These are phyloP conservation scores for Spondyliosoma cantharus DNA, from an alignment of 2,797 vertebrate genomes.

Conservation along the genomic window DNA sequence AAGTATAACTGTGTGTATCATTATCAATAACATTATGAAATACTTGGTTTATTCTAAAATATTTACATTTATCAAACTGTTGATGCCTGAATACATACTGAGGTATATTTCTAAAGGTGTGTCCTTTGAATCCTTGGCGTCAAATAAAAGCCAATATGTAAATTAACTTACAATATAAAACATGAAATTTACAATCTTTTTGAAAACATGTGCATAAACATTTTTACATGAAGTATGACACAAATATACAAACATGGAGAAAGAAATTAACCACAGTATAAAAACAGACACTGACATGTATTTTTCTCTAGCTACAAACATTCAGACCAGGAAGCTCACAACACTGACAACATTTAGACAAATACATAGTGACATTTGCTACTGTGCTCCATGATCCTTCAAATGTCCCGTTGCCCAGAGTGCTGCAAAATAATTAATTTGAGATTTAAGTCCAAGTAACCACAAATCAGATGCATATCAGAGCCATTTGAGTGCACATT, in stretches of 20 bases:
- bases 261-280: background rate
- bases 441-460: constrained; percentile 3
- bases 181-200: constrained; percentile 35
- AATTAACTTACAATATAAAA: constrained; percentile 54
- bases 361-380: constrained; percentile 64
- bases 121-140: constrained; percentile 10
- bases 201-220: constrained; percentile 40
- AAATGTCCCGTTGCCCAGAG: constrained; percentile 81
- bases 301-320: constrained; percentile 68
- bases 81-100: constrained; percentile 19
- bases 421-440: constrained; percentile 78
- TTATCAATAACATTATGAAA: constrained; percentile 15
- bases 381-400: constrained; percentile 79
- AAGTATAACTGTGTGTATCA: background rate
- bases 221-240: constrained; percentile 42
- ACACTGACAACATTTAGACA: constrained; percentile 88
- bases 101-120: constrained; percentile 25
- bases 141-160: constrained; percentile 28
- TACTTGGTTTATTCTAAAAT: constrained; percentile 12
- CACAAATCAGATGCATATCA: background rate
- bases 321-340: constrained; percentile 82
- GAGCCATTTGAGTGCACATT: background rate
- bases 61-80: constrained; percentile 54
- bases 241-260: constrained; percentile 49
- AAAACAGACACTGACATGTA: constrained; percentile 10